These are phyloP conservation scores for Danio tinwini DNA, from an alignment of 2,797 vertebrate genomes.

Conservation along the genomic window DNA sequence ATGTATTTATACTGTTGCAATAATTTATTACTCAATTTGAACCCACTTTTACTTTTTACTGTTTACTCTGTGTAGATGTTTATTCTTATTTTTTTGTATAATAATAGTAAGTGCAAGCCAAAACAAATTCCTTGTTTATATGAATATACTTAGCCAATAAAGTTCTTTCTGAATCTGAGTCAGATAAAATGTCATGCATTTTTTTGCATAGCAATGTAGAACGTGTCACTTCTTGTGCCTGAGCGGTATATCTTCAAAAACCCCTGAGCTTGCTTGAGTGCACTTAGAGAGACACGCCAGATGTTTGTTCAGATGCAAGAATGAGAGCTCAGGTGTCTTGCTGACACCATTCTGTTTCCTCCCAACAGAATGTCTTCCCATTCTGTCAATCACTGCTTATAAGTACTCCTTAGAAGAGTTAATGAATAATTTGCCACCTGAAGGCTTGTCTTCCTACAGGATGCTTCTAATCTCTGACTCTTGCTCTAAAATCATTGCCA, in stretches of 20 bases:
- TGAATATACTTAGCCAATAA: conserved; percentile 5
- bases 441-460: not conserved
- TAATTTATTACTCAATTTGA: not conserved
- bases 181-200: conserved; percentile 14
- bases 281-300: conserved; percentile 1
- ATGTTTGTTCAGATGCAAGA: conserved; percentile 7
- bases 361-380: not conserved
- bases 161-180: not conserved
- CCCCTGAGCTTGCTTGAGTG: not conserved
- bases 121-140: not conserved
- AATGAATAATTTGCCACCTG: conserved; percentile 4
- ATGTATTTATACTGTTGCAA: not conserved
- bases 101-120: not conserved
- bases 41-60: not conserved
- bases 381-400: conserved; percentile 13
- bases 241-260: not conserved
- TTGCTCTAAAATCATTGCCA: not conserved
- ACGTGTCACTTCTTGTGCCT: not conserved
- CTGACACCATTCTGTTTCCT: conserved; percentile 15
- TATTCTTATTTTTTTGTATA: not conserved
- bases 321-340: not conserved
- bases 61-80: not conserved
- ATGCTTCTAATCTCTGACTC: conserved; percentile 8
- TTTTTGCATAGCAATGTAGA: not conserved
- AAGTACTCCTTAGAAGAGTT: not conserved